Conservation (phyloP, 1,140 invertebrate genomes). For the Phenacoccus solenopsis region DNA sequence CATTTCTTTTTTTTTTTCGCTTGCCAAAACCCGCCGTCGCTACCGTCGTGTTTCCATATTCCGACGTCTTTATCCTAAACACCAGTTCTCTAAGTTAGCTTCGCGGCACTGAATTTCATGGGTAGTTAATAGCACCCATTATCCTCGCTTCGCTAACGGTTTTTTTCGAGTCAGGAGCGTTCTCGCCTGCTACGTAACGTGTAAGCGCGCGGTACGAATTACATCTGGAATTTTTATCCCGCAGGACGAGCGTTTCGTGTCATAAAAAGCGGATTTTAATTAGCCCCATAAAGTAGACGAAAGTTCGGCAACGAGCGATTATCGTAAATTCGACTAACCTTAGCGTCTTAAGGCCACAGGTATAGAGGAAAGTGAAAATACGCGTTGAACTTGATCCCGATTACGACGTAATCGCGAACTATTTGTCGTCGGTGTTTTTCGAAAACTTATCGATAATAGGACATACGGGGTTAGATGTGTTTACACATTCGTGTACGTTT, state of each 20-base stretch:
- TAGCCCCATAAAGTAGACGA: not conserved
- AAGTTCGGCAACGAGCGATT: too few species aligned
- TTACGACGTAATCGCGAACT: not conserved
- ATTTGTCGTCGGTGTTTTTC: not conserved
- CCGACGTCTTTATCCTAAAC: slow-evolving; percentile 19
- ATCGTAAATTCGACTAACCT: too few species aligned
- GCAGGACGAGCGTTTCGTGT: too few species aligned
- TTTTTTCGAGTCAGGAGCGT: not conserved
- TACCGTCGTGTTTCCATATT: not conserved
- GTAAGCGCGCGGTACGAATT: too few species aligned
- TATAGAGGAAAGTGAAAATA: not conserved
- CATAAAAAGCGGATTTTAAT: not conserved
- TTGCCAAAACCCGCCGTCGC: not conserved
- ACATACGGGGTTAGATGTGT: not conserved
- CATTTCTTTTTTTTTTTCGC: slow-evolving; percentile 14
- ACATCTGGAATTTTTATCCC: too few species aligned
- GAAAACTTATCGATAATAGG: not conserved
- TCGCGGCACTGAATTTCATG: slow-evolving; percentile 11
- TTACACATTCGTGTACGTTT: not conserved
- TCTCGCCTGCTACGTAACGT: too few species aligned
- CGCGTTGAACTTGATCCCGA: not conserved
- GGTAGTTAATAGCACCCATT: slow-evolving; percentile 10
- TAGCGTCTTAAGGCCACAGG: not conserved
- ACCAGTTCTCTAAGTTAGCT: slow-evolving; percentile 17
- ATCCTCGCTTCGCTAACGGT: not conserved